phyloP scores from a whole-genome alignment of 2,113 vertebrate genomes.

The Rhinogobius similis region DNA sequence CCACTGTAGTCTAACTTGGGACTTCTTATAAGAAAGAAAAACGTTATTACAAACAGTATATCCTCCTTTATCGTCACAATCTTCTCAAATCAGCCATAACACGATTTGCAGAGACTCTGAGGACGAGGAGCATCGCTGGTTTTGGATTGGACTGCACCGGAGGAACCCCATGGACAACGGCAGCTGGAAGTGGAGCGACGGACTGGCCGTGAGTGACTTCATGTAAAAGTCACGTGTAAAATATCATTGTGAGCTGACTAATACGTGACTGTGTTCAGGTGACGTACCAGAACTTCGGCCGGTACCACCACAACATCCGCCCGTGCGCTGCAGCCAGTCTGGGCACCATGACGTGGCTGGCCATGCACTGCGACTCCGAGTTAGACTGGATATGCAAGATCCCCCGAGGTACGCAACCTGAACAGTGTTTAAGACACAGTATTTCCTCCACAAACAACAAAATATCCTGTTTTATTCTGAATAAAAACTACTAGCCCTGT shows the following conservation, averaged over 20 bases:
- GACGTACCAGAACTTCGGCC: slow-evolving; percentile 93
- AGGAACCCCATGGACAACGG: slow-evolving; percentile 83
- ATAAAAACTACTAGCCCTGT: too few species aligned
- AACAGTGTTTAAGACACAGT: too few species aligned
- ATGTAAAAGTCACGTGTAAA: not conserved
- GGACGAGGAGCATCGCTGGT: slow-evolving; percentile 93
- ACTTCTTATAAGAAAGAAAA: too few species aligned
- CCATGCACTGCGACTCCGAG: slow-evolving; percentile 89
- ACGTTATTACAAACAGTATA: too few species aligned
- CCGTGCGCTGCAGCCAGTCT: slow-evolving; percentile 87
- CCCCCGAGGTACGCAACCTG: slow-evolving; percentile 83
- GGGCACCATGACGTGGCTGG: slow-evolving; percentile 90
- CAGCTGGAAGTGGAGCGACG: slow-evolving; percentile 95
- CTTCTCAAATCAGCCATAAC: not conserved
- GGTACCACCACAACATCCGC: slow-evolving; percentile 83
- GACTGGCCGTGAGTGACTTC: slow-evolving; percentile 83
- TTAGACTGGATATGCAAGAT: slow-evolving; percentile 98
- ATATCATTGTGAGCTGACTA: too few species aligned
- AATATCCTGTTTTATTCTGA: too few species aligned
- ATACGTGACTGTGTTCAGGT: slow-evolving; percentile 71
- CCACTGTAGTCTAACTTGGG: too few species aligned
- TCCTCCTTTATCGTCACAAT: too few species aligned
- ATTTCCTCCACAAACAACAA: too few species aligned
- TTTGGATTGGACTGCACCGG: slow-evolving; percentile 95
- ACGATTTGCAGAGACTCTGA: slow-evolving; percentile 79